Evolutionary conservation across 2,888 invertebrate genomes (phyloP).

Genomic region (Eupithecia insigniata): DNA sequence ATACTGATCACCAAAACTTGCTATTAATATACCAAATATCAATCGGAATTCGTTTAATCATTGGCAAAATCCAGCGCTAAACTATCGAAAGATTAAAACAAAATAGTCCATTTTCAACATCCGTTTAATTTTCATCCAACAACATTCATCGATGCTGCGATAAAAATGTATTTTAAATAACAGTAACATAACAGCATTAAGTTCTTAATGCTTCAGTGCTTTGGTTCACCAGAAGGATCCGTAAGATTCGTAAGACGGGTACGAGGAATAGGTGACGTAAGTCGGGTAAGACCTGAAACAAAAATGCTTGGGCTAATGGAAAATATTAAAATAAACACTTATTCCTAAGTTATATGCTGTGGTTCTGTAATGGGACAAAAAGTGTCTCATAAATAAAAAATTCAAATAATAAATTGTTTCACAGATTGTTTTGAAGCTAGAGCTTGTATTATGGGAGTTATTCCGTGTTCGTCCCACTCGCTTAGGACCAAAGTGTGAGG

Average conservation of each 20-base stretch:
- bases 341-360: no score
- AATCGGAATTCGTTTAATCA: constrained; percentile 22
- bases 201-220: constrained; percentile 18
- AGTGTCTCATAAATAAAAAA: no score
- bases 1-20: background rate
- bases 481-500: no score
- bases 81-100: constrained; percentile 21
- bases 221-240: constrained; percentile 47
- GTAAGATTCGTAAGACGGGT: constrained; percentile 34
- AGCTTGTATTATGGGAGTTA: no score
- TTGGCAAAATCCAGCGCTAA: constrained; percentile 3
- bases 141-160: constrained; percentile 22
- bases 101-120: constrained; percentile 27
- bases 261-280: constrained; percentile 47
- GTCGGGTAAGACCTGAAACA: constrained; percentile 50
- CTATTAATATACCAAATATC: background rate
- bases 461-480: no score
- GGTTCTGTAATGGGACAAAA: no score
- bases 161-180: constrained; percentile 29
- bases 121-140: constrained; percentile 38
- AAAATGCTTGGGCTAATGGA: constrained; percentile 10
- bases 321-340: background rate
- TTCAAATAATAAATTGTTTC: no score
- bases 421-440: no score
- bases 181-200: constrained; percentile 31